Evolutionary conservation across 2,888 invertebrate species (phyloP).

Genomic region (Atherix ibis): DNA sequence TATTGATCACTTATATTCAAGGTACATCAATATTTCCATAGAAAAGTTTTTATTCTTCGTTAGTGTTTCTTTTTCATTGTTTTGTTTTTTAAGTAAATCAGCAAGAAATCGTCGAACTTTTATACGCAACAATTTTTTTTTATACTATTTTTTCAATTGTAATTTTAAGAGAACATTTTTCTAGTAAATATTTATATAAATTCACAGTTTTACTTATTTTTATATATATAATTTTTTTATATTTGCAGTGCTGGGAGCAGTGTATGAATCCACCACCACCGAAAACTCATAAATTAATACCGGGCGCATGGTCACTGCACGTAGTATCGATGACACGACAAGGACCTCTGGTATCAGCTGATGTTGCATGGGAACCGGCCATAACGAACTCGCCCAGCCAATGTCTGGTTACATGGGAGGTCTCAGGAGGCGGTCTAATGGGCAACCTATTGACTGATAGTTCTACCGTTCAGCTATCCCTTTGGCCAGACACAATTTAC

Average conservation of each 20-base stretch:
- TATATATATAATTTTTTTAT: too few relatives aligned
- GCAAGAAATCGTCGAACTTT: too few relatives aligned
- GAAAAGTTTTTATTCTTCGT: too few relatives aligned
- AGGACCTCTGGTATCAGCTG: conserved; percentile 21
- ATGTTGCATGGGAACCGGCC: conserved; percentile 24
- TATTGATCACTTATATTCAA: too few relatives aligned
- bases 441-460: conserved; percentile 70
- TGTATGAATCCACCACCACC: conserved; percentile 12
- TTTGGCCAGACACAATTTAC: conserved; percentile 68
- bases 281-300: conserved; percentile 7
- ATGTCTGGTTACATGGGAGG: conserved; percentile 71
- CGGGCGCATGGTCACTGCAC: conserved; percentile 21
- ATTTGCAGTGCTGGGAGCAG: conserved; percentile 23
- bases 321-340: conserved; percentile 21
- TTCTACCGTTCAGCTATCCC: conserved; percentile 58
- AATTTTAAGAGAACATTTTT: too few relatives aligned
- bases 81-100: too few relatives aligned
- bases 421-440: conserved; percentile 63
- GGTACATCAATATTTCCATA: too few relatives aligned
- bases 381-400: conserved; percentile 29
- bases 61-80: too few relatives aligned
- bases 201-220: too few relatives aligned
- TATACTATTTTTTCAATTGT: too few relatives aligned
- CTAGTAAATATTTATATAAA: too few relatives aligned
- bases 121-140: too few relatives aligned